A percentile compares a stretch with the other conserved stretches of the same genome.
These are phyloP conservation scores for Corythoichthys haematopterus DNA, from an alignment of 2,113 vertebrate genomes.

Conservation along the genomic window DNA sequence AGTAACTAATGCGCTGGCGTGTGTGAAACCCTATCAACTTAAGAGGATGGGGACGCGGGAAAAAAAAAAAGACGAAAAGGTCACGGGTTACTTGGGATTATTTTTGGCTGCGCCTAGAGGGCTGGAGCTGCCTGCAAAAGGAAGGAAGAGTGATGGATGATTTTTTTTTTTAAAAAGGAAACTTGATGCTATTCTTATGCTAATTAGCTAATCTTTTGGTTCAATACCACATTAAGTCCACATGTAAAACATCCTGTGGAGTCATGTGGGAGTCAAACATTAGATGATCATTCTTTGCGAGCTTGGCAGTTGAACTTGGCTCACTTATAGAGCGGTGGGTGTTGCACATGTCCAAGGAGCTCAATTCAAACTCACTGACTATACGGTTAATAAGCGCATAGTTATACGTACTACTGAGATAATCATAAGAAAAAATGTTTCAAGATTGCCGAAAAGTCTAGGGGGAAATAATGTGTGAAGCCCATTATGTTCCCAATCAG, in stretches of 20 bases:
- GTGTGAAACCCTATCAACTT: slow-evolving; percentile 39
- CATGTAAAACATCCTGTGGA: not conserved
- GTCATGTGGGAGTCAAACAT: not conserved
- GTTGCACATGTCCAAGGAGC: not conserved
- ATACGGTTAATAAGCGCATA: slow-evolving; percentile 24
- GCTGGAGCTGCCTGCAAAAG: slow-evolving; percentile 13
- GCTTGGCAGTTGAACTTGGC: slow-evolving; percentile 15
- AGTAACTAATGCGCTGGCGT: slow-evolving; percentile 30
- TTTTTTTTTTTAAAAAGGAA: not conserved
- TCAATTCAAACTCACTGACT: slow-evolving; percentile 13
- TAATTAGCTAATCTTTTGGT: not conserved
- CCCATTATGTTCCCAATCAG: slow-evolving; percentile 1
- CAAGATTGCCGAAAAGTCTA: slow-evolving; percentile 5
- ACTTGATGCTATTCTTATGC: not conserved
- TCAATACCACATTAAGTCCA: not conserved
- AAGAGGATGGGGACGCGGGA: slow-evolving; percentile 7
- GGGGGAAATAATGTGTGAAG: slow-evolving; percentile 17
- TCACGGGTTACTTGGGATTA: slow-evolving; percentile 48
- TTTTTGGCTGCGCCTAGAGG: slow-evolving; percentile 46
- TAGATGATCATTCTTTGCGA: slow-evolving; percentile 7
- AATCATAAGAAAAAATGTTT: slow-evolving; percentile 17
- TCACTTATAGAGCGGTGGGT: not conserved
- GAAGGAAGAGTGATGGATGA: slow-evolving; percentile 10
- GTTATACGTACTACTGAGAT: slow-evolving; percentile 11
- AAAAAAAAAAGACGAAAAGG: slow-evolving; percentile 36